A percentile compares a stretch with the other conserved stretches of the same genome.
phyloP scores from a whole-genome alignment of 2,113 vertebrate species.

The Osmerus eperlanus region DNA sequence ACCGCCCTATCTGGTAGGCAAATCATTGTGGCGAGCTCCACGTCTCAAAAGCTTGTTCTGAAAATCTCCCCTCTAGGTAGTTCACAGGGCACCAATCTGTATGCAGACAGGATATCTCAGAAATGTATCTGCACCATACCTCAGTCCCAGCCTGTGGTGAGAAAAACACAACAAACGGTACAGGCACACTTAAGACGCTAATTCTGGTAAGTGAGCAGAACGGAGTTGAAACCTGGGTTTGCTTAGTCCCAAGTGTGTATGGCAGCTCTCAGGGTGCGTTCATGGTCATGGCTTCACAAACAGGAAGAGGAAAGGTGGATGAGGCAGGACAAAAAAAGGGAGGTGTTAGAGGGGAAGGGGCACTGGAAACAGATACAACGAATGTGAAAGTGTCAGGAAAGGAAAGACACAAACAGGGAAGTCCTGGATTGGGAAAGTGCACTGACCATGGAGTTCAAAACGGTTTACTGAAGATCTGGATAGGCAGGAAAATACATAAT shows the following conservation, averaged over 20 bases:
- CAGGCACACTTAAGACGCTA: slow-evolving; percentile 39
- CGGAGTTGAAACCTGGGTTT: no score
- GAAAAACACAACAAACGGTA: slow-evolving; percentile 52
- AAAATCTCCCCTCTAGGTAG: not conserved
- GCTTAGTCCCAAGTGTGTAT: no score
- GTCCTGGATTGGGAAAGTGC: slow-evolving; percentile 49
- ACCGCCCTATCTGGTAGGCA: slow-evolving; percentile 58
- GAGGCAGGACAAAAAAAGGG: slow-evolving; percentile 11
- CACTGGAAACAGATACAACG: slow-evolving; percentile 19
- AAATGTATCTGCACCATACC: slow-evolving; percentile 1
- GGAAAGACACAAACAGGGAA: slow-evolving; percentile 33
- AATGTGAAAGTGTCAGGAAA: slow-evolving; percentile 49
- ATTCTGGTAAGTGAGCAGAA: slow-evolving; percentile 63
- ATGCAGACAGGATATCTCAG: slow-evolving; percentile 62
- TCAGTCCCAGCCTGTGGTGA: slow-evolving; percentile 45
- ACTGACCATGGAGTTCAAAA: slow-evolving; percentile 5
- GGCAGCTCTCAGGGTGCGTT: no score
- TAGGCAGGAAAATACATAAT: not conserved
- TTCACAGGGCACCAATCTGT: not conserved
- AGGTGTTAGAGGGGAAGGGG: slow-evolving; percentile 13
- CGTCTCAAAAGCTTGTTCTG: not conserved
- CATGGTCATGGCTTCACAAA: no score
- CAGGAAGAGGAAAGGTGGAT: slow-evolving; percentile 15
- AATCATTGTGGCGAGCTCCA: slow-evolving; percentile 45
- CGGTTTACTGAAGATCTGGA: not conserved